Percentiles rank a stretch among this genome's conserved stretches.
Conservation (phyloP, 2,113 vertebrate species). For the Oreocharis arfaki region DNA sequence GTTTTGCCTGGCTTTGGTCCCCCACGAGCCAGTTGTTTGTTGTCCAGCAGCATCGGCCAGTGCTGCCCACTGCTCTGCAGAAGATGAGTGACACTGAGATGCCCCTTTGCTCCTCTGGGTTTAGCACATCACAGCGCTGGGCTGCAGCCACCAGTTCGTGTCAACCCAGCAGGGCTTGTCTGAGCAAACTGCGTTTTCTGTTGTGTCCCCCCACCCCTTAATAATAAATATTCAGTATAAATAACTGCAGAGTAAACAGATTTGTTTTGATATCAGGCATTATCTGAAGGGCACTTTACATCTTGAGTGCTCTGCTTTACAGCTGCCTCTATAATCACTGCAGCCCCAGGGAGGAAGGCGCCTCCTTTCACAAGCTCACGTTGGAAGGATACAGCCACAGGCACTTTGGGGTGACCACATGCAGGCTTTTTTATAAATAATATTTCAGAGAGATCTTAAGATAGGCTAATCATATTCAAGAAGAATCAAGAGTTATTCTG, state of each 20-base stretch:
- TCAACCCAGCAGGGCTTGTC: neutral
- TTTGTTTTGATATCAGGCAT: constrained; percentile 37
- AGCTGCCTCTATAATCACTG: constrained; percentile 33
- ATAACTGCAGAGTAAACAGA: constrained; percentile 4
- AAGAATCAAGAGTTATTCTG: neutral
- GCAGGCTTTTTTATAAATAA: neutral
- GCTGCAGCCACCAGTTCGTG: neutral
- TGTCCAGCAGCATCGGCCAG: fast-evolving
- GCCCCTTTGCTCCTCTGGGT: neutral
- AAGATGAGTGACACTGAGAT: neutral
- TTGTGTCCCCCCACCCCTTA: neutral
- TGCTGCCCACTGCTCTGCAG: neutral
- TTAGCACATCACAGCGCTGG: neutral
- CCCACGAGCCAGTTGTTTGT: neutral
- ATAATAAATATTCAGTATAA: constrained; percentile 1
- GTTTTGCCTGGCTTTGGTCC: neutral
- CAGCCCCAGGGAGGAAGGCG: neutral
- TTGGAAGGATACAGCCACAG: neutral
- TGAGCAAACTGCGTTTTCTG: neutral
- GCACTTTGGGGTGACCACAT: neutral
- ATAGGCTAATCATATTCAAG: neutral
- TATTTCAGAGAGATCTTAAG: neutral
- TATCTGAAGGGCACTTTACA: constrained; percentile 59
- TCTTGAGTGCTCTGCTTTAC: constrained; percentile 20
- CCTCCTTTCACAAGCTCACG: neutral